Evolutionary conservation across 2,113 vertebrate genomes (phyloP), one percentile per base, ranked within the genome.

Genomic region (Chiloscyllium plagiosum): DNA sequence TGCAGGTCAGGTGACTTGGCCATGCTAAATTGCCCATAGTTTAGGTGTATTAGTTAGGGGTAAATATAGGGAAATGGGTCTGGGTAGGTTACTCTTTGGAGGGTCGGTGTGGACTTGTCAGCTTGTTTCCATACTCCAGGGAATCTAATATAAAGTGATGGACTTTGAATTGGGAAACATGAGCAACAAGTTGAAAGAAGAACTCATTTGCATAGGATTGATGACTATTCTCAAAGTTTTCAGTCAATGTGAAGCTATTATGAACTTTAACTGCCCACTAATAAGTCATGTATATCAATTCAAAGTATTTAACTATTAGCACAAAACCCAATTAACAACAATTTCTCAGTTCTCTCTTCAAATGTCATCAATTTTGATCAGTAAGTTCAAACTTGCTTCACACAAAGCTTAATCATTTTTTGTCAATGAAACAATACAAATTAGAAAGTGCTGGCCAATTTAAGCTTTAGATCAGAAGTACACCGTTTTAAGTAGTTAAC

Each of bases 381-480:
- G 76, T 15, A 83, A 83, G 37, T 37, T 42, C 37, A 42, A 17
- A 83, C 80, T 83, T 83, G 17, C 17, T 42, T 83, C 78, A 80
- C n/a, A 37, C 78, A 37, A 80, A 37, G n/a, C 20, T 83, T 83
- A 83, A 42, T 80, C 42, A n/a, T 42, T 37, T 19, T 80, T 80
- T 80, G 80, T 17, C 42, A 42, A 83, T 42, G 37, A 4, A 83
- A 20, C 80, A 42, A 42, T 83, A 15, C 76, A 80, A 80, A 80
- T 80, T 80, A 80, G n/a, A 80, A 80, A 80, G 33, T 80, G 80
- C 80, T 42, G 80, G n/a, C 80, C 80, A 83, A 42, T 83, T 83
- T 83, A 17, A 83, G n/a, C 19, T 42, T 20, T 13, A 76, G 76
- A n/a, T 78, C 76, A 37, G 33, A 78, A 78, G 33, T 12, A 78